Conservation (phyloP, 1,140 invertebrate species). For the Orius insidiosus region DNA sequence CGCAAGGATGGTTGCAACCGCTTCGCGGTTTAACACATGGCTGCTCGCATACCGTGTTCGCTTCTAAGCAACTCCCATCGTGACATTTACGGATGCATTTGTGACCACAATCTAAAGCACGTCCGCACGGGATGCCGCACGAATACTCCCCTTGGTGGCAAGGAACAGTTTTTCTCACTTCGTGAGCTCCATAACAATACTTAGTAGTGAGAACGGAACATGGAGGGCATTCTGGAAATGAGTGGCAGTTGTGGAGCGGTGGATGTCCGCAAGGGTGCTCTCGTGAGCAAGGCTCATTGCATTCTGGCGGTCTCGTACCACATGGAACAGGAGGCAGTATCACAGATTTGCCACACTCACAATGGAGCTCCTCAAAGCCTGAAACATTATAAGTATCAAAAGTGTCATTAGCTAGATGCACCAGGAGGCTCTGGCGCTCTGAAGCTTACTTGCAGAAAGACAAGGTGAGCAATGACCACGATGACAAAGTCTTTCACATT, state of each 20-base stretch:
- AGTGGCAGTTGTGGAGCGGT: constrained; percentile 61
- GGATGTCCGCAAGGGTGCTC: constrained; percentile 64
- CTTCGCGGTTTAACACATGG: constrained; percentile 56
- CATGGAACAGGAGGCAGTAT: constrained; percentile 73
- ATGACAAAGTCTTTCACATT: constrained; percentile 73
- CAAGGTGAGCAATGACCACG: constrained; percentile 72
- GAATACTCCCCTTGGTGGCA: constrained; percentile 77
- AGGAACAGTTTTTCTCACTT: constrained; percentile 65
- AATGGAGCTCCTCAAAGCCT: constrained; percentile 81
- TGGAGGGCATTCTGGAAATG: constrained; percentile 65
- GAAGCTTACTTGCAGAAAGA: constrained; percentile 49
- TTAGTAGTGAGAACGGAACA: constrained; percentile 78
- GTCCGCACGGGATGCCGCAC: constrained; percentile 73
- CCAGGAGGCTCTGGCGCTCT: no score
- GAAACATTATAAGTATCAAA: no score
- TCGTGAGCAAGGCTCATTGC: constrained; percentile 57
- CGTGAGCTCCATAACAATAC: constrained; percentile 77
- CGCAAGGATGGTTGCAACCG: constrained; percentile 66
- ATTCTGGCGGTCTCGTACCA: constrained; percentile 73
- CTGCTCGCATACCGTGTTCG: constrained; percentile 40
- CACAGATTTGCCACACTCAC: constrained; percentile 75
- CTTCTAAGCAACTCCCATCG: constrained; percentile 40
- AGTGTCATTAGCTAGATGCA: no score
- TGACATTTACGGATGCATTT: constrained; percentile 59
- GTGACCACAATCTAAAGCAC: constrained; percentile 60